Base-by-base conservation (phyloP, 2,888 invertebrate genomes). In the Lissocephala sabroskyi region DNA sequence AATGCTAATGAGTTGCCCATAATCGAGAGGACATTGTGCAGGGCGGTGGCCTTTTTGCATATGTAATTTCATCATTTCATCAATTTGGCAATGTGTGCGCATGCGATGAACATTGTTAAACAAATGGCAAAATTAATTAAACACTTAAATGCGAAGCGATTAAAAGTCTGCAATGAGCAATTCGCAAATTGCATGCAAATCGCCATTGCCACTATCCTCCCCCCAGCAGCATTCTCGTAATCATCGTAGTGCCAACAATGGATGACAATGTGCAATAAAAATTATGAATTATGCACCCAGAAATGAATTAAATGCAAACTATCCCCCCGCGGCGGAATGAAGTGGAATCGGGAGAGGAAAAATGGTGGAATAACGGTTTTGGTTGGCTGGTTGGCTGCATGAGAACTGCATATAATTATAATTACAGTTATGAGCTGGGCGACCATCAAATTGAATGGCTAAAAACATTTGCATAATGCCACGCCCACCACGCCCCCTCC, bases 381-480 rank as follows among this genome's bases (percentile, higher is more conserved):
- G n/a, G n/a, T n/a, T n/a, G n/a, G n/a, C n/a, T 2, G 13, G 6
- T 33, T 33, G n/a, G 17, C 16, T n/a, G 4, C 16, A 57, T 56
- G 52, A 47, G 14, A 46, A 53, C 46, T 60, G n/a, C 40, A 49
- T n/a, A n/a, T 52, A 47, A 67, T 60, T 56, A 64, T 68, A 68
- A 68, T 76, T 68, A 73, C 68, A 73, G 62, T 61, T 67, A 56
- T 64, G 56, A 30, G 42, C 11, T 5, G 14, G 14, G 36, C 52
- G 50, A 41, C 58, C 76, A 68, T 75, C 50, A 76, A 61, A 63
- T 67, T 56, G 55, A 71, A 75, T 67, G 76, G 52, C 52, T 58
- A 60, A 56, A 35, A 47, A 49, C 60, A 73, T 76, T 68, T 73
- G 56, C 76, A 67, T 61, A 61, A 60, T 66, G 57, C 16, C 2